Evolutionary conservation across 2,797 vertebrate species (phyloP), one percentile per base, ranked within the genome.

Genomic region (Remorina albescens): DNA sequence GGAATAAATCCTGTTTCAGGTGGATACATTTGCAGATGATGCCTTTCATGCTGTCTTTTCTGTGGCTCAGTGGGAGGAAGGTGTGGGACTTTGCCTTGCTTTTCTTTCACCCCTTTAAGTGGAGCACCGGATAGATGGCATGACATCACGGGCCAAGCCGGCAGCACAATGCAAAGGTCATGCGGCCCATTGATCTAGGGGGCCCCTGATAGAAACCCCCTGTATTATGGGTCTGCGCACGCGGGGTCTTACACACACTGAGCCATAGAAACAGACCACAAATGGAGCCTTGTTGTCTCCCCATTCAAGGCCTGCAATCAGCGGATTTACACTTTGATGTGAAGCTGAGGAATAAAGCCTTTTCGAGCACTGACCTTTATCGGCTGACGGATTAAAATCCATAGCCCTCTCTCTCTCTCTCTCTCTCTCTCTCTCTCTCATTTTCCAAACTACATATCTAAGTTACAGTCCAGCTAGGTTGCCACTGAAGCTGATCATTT

Each of bases 321-420:
- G 90, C 88, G 87, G 88, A 93, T 95, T 95, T 95, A 86, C 88
- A 93, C 89, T 95, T 96, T 94, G 90, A 94, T 94, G 82, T 92
- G 90, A 75, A 93, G 86, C 93, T 85, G 91, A 94, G 91, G 90
- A 91, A 95, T 88, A 95, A 95, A 96, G 90, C 78, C 94, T 86
- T 95, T 93, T 95, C 86, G 87, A 94, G 80, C 91, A 81, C 70
- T 93, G 92, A 95, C 86, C 87, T 95, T 95, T 95, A 95, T 94
- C 86, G 93, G 94, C 88, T 88, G 91, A 91, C 70, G 90, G 90
- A 92, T 94, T 87, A 91, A 92, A 96, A 94, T 93, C 89, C 92
- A 87, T 92, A 92, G 91, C 93, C 82, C 75, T 57, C 70, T 76
- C 71, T 55, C 71, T 59, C 67, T 70, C 71, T 55, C 71, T 59